A percentile compares a stretch with the other conserved stretches of the same genome.
Evolutionary conservation across 2,888 invertebrate genomes (phyloP).

Genomic region (Macaria liturata): DNA sequence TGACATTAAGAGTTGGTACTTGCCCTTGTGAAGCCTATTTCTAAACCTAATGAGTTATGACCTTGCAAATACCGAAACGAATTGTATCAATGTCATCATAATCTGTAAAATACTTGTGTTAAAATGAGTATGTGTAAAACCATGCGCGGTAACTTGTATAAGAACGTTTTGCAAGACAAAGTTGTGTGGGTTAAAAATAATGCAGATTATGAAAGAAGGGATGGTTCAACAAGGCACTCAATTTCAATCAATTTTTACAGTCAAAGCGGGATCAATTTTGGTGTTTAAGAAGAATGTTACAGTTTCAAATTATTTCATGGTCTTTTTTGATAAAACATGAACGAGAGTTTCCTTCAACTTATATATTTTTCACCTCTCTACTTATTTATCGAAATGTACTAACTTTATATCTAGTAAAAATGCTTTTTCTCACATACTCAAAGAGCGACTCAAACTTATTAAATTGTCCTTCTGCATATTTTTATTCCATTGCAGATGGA

Average conservation of each 20-base stretch:
- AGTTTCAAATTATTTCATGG: no score
- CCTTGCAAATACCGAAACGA: slow-evolving; percentile 11
- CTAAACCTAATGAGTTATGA: slow-evolving; percentile 6
- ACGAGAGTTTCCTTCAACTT: no score
- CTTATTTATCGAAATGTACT: no score
- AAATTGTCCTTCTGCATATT: neutral
- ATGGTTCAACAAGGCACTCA: no score
- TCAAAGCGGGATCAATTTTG: no score
- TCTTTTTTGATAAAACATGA: no score
- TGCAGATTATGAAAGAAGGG: neutral
- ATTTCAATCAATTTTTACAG: no score
- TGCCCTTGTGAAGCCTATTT: slow-evolving; percentile 5
- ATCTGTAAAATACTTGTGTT: neutral
- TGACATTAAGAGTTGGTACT: neutral
- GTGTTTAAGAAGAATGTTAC: no score
- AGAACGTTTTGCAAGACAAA: slow-evolving; percentile 17
- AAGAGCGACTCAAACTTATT: no score
- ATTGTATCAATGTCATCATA: slow-evolving; percentile 8
- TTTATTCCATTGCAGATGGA: slow-evolving; percentile 24
- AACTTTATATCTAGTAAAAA: no score
- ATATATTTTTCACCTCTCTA: no score
- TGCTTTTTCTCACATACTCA: no score
- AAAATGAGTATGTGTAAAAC: slow-evolving; percentile 6
- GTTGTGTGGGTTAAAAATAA: slow-evolving; percentile 8
- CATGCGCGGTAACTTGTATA: slow-evolving; percentile 7